Conservation (phyloP, 2,888 invertebrate species). For the Heliconius aoede region DNA sequence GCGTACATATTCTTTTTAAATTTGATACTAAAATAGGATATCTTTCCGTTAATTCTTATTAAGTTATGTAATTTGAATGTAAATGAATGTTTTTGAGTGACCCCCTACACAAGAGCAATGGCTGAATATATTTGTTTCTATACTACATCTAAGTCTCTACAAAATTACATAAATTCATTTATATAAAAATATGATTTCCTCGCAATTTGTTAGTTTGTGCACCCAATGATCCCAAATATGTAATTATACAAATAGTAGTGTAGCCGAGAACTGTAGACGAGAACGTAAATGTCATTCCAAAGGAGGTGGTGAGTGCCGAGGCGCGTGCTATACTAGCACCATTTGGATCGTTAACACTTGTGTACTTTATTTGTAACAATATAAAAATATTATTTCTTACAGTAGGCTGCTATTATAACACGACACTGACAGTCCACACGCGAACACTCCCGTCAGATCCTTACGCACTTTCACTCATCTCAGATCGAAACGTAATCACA, state of each 20-base stretch:
- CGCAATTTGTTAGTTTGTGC: conserved; percentile 27
- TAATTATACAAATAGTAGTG: conserved; percentile 37
- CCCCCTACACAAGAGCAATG: background rate
- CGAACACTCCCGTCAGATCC: conserved; percentile 30
- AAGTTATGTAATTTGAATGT: background rate
- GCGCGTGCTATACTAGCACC: conserved; percentile 68
- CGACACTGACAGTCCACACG: conserved; percentile 37
- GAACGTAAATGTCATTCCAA: background rate
- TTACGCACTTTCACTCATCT: conserved; percentile 45
- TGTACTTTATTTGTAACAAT: conserved; percentile 80
- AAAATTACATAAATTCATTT: conserved; percentile 32
- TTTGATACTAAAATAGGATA: background rate
- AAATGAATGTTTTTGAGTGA: background rate
- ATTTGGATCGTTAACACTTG: conserved; percentile 75
- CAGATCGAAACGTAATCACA: conserved; percentile 69
- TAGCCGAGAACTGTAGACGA: conserved; percentile 23
- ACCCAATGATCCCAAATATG: conserved; percentile 33
- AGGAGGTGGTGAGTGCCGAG: conserved; percentile 11
- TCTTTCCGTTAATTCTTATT: background rate
- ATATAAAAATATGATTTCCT: conserved; percentile 40
- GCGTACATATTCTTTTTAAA: background rate
- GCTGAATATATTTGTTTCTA: conserved; percentile 22
- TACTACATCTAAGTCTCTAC: conserved; percentile 24
- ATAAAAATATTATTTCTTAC: conserved; percentile 81
- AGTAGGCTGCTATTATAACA: conserved; percentile 69